Evolutionary conservation across 2,888 invertebrate species (phyloP).

Genomic region (Ecdyonurus torrentis): DNA sequence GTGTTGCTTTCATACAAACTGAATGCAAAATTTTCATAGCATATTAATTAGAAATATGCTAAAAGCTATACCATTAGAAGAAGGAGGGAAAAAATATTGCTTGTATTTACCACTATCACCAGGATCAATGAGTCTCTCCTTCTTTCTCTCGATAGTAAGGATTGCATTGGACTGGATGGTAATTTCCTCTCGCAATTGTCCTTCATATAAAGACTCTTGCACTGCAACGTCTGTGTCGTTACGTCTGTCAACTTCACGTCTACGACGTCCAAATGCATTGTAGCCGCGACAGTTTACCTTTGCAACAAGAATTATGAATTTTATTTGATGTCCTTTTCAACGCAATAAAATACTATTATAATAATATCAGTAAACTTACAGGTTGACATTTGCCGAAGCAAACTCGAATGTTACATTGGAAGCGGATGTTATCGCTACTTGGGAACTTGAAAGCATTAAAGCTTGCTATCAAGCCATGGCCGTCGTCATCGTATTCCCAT

Average conservation of each 20-base stretch:
- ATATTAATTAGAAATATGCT: too few species aligned
- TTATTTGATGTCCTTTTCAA: constrained; percentile 7
- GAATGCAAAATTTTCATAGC: too few species aligned
- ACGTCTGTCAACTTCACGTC: constrained; percentile 27
- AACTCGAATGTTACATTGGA: constrained; percentile 90
- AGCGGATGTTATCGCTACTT: constrained; percentile 80
- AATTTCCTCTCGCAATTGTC: constrained; percentile 81
- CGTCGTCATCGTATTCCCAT: constrained; percentile 78
- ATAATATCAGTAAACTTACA: constrained; percentile 34
- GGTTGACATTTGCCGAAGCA: constrained; percentile 93
- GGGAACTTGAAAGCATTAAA: constrained; percentile 94
- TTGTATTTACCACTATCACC: constrained; percentile 43
- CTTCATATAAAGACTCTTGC: constrained; percentile 41
- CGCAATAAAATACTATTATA: not conserved
- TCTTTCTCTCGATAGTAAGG: constrained; percentile 71
- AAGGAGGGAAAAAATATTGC: too few species aligned
- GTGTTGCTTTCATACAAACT: too few species aligned
- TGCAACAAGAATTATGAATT: constrained; percentile 13
- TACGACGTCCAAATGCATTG: constrained; percentile 74
- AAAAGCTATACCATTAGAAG: too few species aligned
- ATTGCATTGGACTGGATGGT: constrained; percentile 85
- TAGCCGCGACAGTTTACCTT: constrained; percentile 82
- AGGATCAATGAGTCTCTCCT: constrained; percentile 60
- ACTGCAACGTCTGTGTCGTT: constrained; percentile 41
- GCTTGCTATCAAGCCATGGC: constrained; percentile 67